Conservation (phyloP, 2,888 invertebrate species). For the Leucophenga maculata region DNA sequence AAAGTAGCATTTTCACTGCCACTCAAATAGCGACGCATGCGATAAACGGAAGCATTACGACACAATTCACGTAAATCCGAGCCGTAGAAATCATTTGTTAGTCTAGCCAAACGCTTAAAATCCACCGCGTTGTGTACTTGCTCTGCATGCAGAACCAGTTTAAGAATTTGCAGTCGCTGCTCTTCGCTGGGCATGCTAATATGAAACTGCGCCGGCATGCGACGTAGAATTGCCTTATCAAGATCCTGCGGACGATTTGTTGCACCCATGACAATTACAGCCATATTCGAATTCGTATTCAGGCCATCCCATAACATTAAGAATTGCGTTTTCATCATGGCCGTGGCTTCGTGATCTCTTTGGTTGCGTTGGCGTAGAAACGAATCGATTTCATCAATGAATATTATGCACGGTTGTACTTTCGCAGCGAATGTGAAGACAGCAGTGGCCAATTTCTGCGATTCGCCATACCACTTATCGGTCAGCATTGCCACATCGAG, state of each 20-base stretch:
- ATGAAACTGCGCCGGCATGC: slow-evolving; percentile 95
- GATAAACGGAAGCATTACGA: slow-evolving; percentile 89
- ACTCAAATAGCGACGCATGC: slow-evolving; percentile 82
- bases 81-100: slow-evolving; percentile 92
- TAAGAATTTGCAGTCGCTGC: slow-evolving; percentile 82
- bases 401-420: slow-evolving; percentile 91
- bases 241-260: slow-evolving; percentile 97
- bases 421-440: slow-evolving; percentile 95
- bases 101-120: slow-evolving; percentile 77
- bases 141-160: slow-evolving; percentile 83
- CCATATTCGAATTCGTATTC: slow-evolving; percentile 85
- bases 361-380: slow-evolving; percentile 90
- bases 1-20: slow-evolving; percentile 36
- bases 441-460: slow-evolving; percentile 95
- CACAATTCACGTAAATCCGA: slow-evolving; percentile 93
- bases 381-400: slow-evolving; percentile 98
- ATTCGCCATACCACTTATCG: slow-evolving; percentile 99
- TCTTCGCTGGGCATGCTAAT: slow-evolving; percentile 82
- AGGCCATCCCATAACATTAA: slow-evolving; percentile 99
- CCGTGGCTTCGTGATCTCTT: slow-evolving; percentile 97
- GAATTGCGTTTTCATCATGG: slow-evolving; percentile 99
- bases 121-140: slow-evolving; percentile 82
- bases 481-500: slow-evolving; percentile 92
- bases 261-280: slow-evolving; percentile 95
- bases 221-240: slow-evolving; percentile 91